phyloP scores from a whole-genome alignment of 2,888 invertebrate genomes.

The Amphipoea oculea region DNA sequence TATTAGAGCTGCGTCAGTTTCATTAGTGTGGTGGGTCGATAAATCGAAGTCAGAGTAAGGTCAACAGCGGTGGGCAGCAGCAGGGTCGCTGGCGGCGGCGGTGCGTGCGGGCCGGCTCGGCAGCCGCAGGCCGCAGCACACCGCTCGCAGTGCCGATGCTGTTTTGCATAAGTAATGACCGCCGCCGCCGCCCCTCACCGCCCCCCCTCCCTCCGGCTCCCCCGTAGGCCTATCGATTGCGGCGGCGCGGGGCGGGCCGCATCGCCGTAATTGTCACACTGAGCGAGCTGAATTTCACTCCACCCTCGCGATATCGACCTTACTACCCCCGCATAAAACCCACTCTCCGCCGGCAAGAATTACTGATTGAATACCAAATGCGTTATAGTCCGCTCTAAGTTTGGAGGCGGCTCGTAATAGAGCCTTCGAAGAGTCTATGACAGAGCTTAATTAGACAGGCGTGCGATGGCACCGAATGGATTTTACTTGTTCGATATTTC shows the following conservation, averaged over 20 bases:
- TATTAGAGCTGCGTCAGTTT: constrained; percentile 57
- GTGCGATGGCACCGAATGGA: constrained; percentile 88
- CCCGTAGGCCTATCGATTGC: constrained; percentile 93
- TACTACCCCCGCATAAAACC: constrained; percentile 83
- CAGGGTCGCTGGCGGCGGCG: constrained; percentile 63
- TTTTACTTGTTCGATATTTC: constrained; percentile 88
- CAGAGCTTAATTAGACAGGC: constrained; percentile 90
- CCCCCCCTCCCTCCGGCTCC: constrained; percentile 86
- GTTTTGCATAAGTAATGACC: constrained; percentile 90
- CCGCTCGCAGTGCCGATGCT: constrained; percentile 76
- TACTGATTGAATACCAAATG: constrained; percentile 87
- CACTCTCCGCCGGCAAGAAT: constrained; percentile 75
- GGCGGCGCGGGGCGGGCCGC: constrained; percentile 91
- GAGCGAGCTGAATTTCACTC: constrained; percentile 85
- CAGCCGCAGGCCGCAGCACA: constrained; percentile 69
- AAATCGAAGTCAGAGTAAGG: constrained; percentile 72
- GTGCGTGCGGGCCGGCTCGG: constrained; percentile 64
- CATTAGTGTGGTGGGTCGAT: constrained; percentile 65
- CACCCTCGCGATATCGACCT: constrained; percentile 85
- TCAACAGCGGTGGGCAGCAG: constrained; percentile 67
- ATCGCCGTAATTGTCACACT: constrained; percentile 90
- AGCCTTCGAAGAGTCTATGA: constrained; percentile 90
- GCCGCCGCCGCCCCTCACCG: constrained; percentile 72
- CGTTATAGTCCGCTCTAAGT: constrained; percentile 89
- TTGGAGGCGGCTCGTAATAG: constrained; percentile 89